Percentiles rank a stretch among this genome's conserved stretches.
Evolutionary conservation across 2,113 vertebrate genomes (phyloP).

Genomic region (Tor tambroides): DNA sequence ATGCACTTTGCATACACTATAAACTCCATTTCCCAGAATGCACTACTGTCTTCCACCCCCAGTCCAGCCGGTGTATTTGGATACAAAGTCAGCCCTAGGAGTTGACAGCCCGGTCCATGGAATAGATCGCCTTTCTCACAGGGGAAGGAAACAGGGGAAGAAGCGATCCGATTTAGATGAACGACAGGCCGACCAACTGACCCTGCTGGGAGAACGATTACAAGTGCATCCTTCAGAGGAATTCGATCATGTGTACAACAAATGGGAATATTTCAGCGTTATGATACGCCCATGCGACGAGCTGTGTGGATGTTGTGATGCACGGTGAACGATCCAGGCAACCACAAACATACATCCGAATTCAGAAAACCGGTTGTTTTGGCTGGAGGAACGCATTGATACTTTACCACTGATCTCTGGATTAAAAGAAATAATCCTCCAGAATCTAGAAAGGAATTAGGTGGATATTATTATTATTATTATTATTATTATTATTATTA

Average conservation of each 20-base stretch:
- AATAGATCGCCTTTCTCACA: conserved; percentile 62
- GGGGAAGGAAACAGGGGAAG: background rate
- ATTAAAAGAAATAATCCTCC: conserved; percentile 8
- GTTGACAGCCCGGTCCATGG: conserved; percentile 75
- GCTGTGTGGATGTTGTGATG: conserved; percentile 65
- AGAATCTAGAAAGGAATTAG: conserved; percentile 26
- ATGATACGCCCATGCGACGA: conserved; percentile 74
- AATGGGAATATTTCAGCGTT: conserved; percentile 63
- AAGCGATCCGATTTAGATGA: conserved; percentile 49
- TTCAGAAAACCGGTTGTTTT: conserved; percentile 14
- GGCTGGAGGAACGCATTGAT: conserved; percentile 20
- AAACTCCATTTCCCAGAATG: conserved; percentile 75
- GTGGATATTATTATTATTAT: conserved; percentile 46
- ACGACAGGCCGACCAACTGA: conserved; percentile 56
- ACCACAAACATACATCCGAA: conserved; percentile 55
- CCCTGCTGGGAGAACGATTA: conserved; percentile 28
- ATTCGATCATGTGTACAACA: conserved; percentile 48
- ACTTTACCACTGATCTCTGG: background rate
- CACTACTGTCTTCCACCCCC: conserved; percentile 60
- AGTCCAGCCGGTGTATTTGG: conserved; percentile 73
- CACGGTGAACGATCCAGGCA: conserved; percentile 66
- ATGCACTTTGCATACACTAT: background rate
- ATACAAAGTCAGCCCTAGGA: conserved; percentile 74
- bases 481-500: conserved; percentile 51
- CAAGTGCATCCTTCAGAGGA: conserved; percentile 46